Evolutionary conservation across 2,113 vertebrate genomes (phyloP).

Genomic region (Melanotaenia duboulayi): DNA sequence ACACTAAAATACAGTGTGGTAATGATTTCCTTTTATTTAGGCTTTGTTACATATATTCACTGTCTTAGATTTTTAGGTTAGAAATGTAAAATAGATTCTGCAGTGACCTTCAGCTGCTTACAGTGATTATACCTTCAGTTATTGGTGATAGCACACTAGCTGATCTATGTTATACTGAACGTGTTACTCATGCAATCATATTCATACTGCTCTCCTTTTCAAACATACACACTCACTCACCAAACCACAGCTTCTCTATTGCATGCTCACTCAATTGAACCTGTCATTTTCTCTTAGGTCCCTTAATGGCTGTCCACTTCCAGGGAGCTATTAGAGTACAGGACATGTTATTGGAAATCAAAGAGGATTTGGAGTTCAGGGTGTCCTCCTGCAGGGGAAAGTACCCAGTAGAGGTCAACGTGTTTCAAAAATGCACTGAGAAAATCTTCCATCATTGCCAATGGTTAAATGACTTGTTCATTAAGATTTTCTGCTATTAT

Average conservation of each 20-base stretch:
- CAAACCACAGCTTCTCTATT: constrained; percentile 49
- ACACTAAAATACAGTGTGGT: background rate
- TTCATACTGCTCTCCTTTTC: background rate
- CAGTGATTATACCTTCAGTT: constrained; percentile 10
- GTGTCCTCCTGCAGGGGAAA: constrained; percentile 67
- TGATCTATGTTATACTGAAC: constrained; percentile 20
- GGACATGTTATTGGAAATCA: constrained; percentile 85
- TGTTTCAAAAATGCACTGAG: constrained; percentile 72
- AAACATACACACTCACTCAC: constrained; percentile 1
- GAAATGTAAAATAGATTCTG: constrained; percentile 1
- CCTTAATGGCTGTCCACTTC: constrained; percentile 66
- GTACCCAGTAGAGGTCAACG: constrained; percentile 76
- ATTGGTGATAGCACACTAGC: background rate
- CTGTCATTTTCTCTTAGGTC: constrained; percentile 77
- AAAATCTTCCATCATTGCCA: constrained; percentile 47
- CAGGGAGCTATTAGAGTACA: constrained; percentile 77
- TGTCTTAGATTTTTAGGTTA: background rate
- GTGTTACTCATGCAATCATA: constrained; percentile 13
- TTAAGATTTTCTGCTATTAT: background rate
- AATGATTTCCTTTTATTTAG: background rate
- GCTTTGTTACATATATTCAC: background rate
- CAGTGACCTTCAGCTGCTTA: constrained; percentile 23
- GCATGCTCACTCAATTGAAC: constrained; percentile 72
- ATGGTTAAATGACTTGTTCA: constrained; percentile 5
- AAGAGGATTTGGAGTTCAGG: constrained; percentile 81